These are phyloP conservation scores for Holocentrus rufus DNA, from an alignment of 2,797 vertebrate genomes.

Conservation along the genomic window DNA sequence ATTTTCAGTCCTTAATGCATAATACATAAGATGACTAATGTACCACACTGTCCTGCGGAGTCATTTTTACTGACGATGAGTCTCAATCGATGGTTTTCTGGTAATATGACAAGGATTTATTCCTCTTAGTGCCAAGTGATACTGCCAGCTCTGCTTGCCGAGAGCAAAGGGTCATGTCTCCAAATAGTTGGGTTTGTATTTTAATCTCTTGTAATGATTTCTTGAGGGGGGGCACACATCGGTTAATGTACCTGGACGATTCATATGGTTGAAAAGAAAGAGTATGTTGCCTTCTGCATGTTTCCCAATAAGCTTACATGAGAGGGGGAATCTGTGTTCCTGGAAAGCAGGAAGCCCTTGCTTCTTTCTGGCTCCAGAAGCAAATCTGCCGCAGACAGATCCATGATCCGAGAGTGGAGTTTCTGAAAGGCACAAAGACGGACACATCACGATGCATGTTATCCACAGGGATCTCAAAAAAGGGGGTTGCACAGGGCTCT, in stretches of 20 bases:
- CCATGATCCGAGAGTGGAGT: slow-evolving; percentile 88
- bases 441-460: slow-evolving; percentile 35
- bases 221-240: slow-evolving; percentile 59
- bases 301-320: slow-evolving; percentile 77
- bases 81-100: slow-evolving; percentile 89
- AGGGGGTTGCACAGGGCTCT: neutral
- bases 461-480: slow-evolving; percentile 14
- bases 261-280: neutral
- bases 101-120: slow-evolving; percentile 88
- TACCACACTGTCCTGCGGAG: slow-evolving; percentile 82
- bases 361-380: slow-evolving; percentile 84
- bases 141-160: slow-evolving; percentile 80
- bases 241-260: slow-evolving; percentile 64
- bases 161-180: slow-evolving; percentile 76
- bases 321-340: slow-evolving; percentile 76
- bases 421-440: slow-evolving; percentile 80
- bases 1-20: slow-evolving; percentile 84
- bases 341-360: slow-evolving; percentile 79
- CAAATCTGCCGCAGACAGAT: slow-evolving; percentile 87
- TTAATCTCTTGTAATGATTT: slow-evolving; percentile 84
- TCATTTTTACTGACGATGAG: slow-evolving; percentile 85
- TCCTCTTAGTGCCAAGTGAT: slow-evolving; percentile 82
- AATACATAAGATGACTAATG: slow-evolving; percentile 94
- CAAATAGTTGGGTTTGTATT: slow-evolving; percentile 67
- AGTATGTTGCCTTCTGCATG: neutral